Conservation (phyloP, 2,113 vertebrate species). For the Carlito syrichta region DNA sequence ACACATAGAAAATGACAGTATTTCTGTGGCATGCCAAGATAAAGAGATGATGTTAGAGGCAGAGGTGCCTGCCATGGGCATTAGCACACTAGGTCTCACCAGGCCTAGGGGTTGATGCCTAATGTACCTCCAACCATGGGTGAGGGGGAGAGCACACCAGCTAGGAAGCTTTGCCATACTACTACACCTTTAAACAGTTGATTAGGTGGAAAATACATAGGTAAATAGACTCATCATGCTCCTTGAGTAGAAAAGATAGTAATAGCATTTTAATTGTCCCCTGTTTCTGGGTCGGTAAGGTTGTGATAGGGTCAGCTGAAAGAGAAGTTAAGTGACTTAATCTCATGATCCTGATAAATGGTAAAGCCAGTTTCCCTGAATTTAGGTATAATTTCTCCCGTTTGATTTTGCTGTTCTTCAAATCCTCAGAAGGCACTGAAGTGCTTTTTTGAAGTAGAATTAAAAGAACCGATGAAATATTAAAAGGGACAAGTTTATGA, state of each 20-base stretch:
- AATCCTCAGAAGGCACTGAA: neutral
- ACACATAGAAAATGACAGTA: neutral
- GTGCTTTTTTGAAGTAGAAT: neutral
- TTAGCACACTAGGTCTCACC: neutral
- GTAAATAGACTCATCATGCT: neutral
- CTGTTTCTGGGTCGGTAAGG: neutral
- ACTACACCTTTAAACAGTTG: neutral
- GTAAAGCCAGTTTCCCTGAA: neutral
- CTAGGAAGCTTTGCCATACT: neutral
- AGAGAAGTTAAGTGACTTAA: neutral
- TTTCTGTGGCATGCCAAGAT: neutral
- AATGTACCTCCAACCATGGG: too few relatives aligned
- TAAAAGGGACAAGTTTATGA: neutral
- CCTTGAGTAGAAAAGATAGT: neutral
- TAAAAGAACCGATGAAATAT: neutral
- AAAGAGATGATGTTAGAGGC: neutral
- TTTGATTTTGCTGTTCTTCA: neutral
- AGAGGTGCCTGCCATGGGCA: neutral
- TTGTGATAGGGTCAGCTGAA: neutral
- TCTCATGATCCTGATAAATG: neutral
- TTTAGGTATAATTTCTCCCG: neutral
- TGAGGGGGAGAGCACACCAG: neutral
- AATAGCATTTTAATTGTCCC: neutral
- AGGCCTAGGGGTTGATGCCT: neutral
- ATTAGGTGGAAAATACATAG: neutral